Evolutionary conservation across 2,113 vertebrate genomes (phyloP).

Genomic region (Oxyruncus cristatus): DNA sequence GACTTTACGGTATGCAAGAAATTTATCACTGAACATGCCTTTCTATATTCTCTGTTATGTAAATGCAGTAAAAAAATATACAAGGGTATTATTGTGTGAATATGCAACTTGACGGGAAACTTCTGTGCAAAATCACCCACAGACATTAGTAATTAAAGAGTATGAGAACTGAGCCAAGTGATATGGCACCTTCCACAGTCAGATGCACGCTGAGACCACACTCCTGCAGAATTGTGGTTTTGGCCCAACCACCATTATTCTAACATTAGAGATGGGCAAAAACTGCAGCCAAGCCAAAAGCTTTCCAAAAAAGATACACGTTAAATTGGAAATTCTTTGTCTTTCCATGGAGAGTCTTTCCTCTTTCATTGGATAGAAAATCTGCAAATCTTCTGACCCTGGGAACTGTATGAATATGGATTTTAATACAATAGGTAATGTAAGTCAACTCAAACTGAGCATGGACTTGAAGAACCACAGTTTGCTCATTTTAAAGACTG

Average conservation of each 20-base stretch:
- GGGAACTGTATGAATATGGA: background rate
- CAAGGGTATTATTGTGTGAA: background rate
- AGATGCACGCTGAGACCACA: background rate
- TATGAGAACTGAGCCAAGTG: background rate
- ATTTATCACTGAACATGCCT: background rate
- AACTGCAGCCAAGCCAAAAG: background rate
- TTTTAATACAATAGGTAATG: background rate
- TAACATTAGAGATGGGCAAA: background rate
- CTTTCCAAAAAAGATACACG: background rate
- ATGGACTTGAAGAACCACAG: background rate
- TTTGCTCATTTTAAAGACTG: background rate
- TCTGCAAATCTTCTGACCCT: background rate
- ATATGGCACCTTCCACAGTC: background rate
- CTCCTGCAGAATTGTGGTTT: background rate
- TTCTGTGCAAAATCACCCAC: background rate
- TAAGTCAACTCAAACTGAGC: background rate
- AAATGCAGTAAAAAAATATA: background rate
- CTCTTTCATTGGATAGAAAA: background rate
- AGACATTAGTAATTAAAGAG: background rate
- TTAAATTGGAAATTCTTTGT: background rate
- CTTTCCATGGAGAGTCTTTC: background rate
- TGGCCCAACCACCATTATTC: background rate
- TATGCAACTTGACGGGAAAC: background rate
- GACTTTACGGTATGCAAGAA: background rate
- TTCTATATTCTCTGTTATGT: background rate